Conservation (phyloP, 2,888 invertebrate genomes). For the Anticlea derivata region DNA sequence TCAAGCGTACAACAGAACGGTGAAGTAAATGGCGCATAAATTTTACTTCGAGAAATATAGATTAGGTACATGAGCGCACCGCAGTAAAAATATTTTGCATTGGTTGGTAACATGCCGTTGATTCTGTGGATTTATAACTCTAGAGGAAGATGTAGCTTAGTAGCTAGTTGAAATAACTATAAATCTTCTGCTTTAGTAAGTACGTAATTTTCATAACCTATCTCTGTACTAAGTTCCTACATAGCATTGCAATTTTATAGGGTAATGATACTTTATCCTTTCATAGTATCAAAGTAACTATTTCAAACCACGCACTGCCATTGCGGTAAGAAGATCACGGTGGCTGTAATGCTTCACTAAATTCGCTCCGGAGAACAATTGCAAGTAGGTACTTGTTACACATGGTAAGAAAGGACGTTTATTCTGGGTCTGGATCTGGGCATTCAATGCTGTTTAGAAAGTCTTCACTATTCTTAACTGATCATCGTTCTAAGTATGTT, state of each 20-base stretch:
- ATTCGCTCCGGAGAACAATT: constrained; percentile 44
- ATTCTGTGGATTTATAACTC: constrained; percentile 2
- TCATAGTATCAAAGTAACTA: constrained; percentile 41
- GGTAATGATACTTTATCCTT: too few species aligned
- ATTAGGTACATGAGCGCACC: constrained; percentile 58
- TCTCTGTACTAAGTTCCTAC: too few species aligned
- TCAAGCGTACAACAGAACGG: constrained; percentile 58
- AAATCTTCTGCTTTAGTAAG: too few species aligned
- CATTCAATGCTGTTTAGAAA: too few species aligned
- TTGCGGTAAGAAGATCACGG: constrained; percentile 72
- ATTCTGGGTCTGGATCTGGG: too few species aligned
- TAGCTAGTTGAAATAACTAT: not conserved
- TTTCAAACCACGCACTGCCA: constrained; percentile 53
- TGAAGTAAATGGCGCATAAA: constrained; percentile 73
- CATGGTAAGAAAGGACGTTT: too few species aligned
- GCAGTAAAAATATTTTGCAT: constrained; percentile 52
- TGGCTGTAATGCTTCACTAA: constrained; percentile 53
- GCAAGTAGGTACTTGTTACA: too few species aligned
- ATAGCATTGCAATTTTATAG: too few species aligned
- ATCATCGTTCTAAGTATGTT: constrained; percentile 15
- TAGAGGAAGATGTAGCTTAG: not conserved
- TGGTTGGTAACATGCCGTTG: constrained; percentile 36
- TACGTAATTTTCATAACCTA: too few species aligned
- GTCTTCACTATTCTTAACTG: too few species aligned
- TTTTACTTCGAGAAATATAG: constrained; percentile 70